These are phyloP conservation scores for Lutjanus argentimaculatus DNA, from an alignment of 2,797 vertebrate species.

Conservation along the genomic window DNA sequence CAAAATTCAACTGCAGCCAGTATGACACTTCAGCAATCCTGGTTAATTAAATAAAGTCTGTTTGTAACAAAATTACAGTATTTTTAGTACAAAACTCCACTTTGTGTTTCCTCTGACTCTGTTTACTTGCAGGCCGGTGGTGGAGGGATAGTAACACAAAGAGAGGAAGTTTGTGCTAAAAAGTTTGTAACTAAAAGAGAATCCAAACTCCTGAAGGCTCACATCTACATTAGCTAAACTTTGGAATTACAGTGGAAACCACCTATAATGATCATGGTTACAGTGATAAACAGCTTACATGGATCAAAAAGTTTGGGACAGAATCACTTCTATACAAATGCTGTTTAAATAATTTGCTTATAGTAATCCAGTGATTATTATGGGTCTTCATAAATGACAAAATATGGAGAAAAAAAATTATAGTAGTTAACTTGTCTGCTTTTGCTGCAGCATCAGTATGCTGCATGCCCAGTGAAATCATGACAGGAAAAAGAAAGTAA, in stretches of 20 bases:
- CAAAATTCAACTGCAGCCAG: neutral
- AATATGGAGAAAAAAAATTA: too few relatives aligned
- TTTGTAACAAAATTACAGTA: neutral
- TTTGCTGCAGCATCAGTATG: too few relatives aligned
- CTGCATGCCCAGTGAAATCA: too few relatives aligned
- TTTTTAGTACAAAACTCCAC: neutral
- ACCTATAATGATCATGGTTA: too few relatives aligned
- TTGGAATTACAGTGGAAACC: neutral
- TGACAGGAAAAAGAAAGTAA: too few relatives aligned
- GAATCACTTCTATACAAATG: too few relatives aligned
- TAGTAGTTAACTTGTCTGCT: too few relatives aligned
- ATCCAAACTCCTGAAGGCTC: neutral
- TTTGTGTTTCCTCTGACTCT: neutral
- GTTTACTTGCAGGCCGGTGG: neutral
- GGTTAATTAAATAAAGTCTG: neutral
- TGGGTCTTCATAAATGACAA: too few relatives aligned
- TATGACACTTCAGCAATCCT: neutral
- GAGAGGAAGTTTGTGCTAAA: neutral
- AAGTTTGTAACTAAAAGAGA: neutral
- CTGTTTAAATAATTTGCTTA: too few relatives aligned
- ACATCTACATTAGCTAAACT: neutral
- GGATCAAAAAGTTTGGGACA: too few relatives aligned
- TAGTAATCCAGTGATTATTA: too few relatives aligned
- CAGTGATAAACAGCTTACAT: too few relatives aligned
- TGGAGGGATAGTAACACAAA: neutral